phyloP scores from a whole-genome alignment of 2,888 invertebrate species.

The Drosophila monieri region DNA sequence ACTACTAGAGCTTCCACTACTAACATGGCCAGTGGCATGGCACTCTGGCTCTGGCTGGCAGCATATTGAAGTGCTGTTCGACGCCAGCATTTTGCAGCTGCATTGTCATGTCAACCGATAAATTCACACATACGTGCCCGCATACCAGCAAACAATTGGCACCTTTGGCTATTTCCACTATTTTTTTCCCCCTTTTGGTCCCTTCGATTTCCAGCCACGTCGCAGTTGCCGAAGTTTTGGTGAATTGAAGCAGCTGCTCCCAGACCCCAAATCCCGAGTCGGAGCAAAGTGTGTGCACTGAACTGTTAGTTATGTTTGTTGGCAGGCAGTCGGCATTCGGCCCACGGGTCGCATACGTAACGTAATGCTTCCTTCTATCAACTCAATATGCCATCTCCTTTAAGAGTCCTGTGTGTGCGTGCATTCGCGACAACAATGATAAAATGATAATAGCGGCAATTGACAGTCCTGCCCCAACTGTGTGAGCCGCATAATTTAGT shows the following conservation, averaged over 20 bases:
- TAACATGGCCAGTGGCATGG: conserved; percentile 12
- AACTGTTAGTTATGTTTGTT: conserved; percentile 72
- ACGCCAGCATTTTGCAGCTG: conserved; percentile 78
- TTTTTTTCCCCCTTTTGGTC: conserved; percentile 35
- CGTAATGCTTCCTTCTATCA: conserved; percentile 64
- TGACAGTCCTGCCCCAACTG: conserved; percentile 49
- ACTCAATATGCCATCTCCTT: conserved; percentile 14
- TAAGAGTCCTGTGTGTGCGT: conserved; percentile 26
- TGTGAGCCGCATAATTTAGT: conserved; percentile 50
- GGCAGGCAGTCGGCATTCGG: conserved; percentile 37
- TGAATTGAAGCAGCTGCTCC: conserved; percentile 59
- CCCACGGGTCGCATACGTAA: conserved; percentile 59
- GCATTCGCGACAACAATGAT: conserved; percentile 32
- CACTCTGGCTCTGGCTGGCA: conserved; percentile 31
- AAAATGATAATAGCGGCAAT: conserved; percentile 48
- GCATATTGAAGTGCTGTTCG: conserved; percentile 79
- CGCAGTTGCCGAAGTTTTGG: conserved; percentile 64
- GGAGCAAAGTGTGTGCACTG: conserved; percentile 60
- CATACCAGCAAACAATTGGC: conserved; percentile 77
- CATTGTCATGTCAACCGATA: conserved; percentile 81
- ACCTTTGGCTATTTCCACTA: conserved; percentile 70
- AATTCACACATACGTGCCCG: conserved; percentile 67
- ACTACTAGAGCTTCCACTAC: conserved; percentile 4
- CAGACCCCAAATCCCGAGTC: conserved; percentile 17
- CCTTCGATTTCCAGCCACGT: conserved; percentile 54